A percentile compares a stretch with the other conserved stretches of the same genome.
Evolutionary conservation across 2,113 vertebrate genomes (phyloP).

Genomic region (Cynocephalus volans): DNA sequence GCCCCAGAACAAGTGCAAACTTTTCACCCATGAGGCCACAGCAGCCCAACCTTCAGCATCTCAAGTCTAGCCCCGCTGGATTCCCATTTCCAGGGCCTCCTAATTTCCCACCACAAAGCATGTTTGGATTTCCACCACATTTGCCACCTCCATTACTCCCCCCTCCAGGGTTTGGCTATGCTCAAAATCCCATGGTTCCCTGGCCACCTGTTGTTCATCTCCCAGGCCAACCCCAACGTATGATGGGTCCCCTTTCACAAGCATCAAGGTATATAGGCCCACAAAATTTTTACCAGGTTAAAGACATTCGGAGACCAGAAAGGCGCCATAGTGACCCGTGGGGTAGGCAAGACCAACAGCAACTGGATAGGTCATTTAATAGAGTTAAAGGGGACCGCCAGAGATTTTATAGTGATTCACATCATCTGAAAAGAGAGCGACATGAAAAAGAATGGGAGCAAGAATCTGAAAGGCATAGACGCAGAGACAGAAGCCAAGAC

Average conservation of each 20-base stretch:
- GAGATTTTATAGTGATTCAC: slow-evolving; percentile 92
- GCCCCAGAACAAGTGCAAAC: slow-evolving; percentile 84
- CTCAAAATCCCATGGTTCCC: slow-evolving; percentile 90
- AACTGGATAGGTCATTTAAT: slow-evolving; percentile 89
- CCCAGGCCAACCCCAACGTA: slow-evolving; percentile 89
- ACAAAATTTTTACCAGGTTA: slow-evolving; percentile 90
- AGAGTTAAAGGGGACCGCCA: slow-evolving; percentile 93
- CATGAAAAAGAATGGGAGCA: slow-evolving; percentile 93
- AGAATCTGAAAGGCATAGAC: slow-evolving; percentile 91
- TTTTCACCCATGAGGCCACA: slow-evolving; percentile 88
- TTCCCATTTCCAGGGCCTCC: slow-evolving; percentile 89
- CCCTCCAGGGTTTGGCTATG: slow-evolving; percentile 90
- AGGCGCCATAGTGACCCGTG: slow-evolving; percentile 94
- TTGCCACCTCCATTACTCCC: slow-evolving; percentile 91
- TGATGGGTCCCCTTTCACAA: slow-evolving; percentile 88
- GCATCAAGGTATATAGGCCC: slow-evolving; percentile 90
- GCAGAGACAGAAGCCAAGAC: slow-evolving; percentile 90
- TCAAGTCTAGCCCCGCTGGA: slow-evolving; percentile 88
- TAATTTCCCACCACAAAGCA: slow-evolving; percentile 87
- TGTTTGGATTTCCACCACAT: slow-evolving; percentile 92
- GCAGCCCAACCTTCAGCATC: slow-evolving; percentile 88
- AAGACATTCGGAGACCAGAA: slow-evolving; percentile 91
- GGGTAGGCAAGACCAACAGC: slow-evolving; percentile 92
- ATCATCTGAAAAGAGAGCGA: slow-evolving; percentile 93
- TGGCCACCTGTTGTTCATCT: slow-evolving; percentile 90